Evolutionary conservation across 1,140 invertebrate genomes (phyloP).

Genomic region (Drosophila chauvacae): DNA sequence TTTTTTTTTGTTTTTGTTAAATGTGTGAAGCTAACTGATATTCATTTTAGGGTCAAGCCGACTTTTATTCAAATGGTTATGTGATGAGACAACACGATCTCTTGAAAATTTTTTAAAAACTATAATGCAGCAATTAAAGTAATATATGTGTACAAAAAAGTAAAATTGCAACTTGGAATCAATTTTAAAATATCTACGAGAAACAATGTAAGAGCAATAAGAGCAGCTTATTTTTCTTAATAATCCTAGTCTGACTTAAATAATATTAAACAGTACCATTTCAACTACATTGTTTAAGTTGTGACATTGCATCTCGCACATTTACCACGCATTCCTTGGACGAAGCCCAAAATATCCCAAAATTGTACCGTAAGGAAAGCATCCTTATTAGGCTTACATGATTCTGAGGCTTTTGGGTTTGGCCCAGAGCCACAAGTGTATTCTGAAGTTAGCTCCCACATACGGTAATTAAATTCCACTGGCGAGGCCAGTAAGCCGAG

Average conservation of each 20-base stretch:
- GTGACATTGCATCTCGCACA: neutral
- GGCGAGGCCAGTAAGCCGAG: neutral
- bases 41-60: neutral
- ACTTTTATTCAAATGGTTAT: slow-evolving; percentile 6
- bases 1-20: slow-evolving; percentile 16
- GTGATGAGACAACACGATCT: neutral
- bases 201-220: no score
- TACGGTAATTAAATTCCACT: slow-evolving; percentile 19
- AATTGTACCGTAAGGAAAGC: neutral
- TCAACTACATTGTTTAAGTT: neutral
- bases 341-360: neutral
- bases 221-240: no score
- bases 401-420: slow-evolving; percentile 1
- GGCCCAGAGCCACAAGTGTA: slow-evolving; percentile 23
- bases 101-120: no score
- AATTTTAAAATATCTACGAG: no score
- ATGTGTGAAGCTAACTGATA: slow-evolving; percentile 3
- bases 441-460: slow-evolving; percentile 24
- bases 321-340: neutral
- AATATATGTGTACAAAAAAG: no score
- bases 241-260: no score
- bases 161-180: no score
- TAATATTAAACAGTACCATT: neutral
- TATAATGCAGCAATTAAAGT: no score
- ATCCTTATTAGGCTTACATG: slow-evolving; percentile 1